A percentile compares a stretch with the other conserved stretches of the same genome.
These are phyloP conservation scores for Gallirallus australis DNA, from an alignment of 2,797 vertebrate species.

Conservation along the genomic window DNA sequence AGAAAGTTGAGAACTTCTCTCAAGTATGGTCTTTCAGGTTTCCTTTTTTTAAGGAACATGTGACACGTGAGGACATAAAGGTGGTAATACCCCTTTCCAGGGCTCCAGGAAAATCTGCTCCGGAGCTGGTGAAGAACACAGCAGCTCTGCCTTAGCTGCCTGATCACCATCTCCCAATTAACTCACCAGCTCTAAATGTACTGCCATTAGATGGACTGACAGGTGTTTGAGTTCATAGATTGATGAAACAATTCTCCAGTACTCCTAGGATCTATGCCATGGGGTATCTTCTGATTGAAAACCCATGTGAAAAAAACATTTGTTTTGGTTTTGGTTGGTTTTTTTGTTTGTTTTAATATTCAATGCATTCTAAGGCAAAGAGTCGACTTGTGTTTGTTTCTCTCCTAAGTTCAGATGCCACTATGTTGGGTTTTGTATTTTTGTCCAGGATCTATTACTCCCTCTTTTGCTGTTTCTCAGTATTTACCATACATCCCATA, in stretches of 20 bases:
- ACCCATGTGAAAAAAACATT: neutral
- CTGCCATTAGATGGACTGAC: rapidly evolving
- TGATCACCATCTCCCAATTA: neutral
- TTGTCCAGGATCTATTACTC: rapidly evolving
- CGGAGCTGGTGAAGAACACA: neutral
- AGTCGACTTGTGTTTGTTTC: neutral
- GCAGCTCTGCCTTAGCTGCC: neutral
- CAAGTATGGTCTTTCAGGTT: neutral
- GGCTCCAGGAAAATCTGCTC: neutral
- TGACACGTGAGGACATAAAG: neutral
- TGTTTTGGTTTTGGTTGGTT: neutral
- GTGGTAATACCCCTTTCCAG: neutral
- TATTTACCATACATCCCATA: neutral
- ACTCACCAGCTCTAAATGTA: neutral
- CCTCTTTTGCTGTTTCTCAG: neutral
- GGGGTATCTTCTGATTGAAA: neutral
- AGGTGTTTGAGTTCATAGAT: neutral
- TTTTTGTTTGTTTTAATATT: neutral
- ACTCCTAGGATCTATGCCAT: neutral
- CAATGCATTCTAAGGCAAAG: neutral
- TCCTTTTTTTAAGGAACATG: neutral
- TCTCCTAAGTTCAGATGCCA: rapidly evolving
- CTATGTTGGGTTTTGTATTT: neutral
- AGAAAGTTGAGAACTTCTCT: neutral
- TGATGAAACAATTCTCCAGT: neutral